These are phyloP conservation scores for Bombus confusus DNA, from an alignment of 1,140 invertebrate species.

Conservation along the genomic window DNA sequence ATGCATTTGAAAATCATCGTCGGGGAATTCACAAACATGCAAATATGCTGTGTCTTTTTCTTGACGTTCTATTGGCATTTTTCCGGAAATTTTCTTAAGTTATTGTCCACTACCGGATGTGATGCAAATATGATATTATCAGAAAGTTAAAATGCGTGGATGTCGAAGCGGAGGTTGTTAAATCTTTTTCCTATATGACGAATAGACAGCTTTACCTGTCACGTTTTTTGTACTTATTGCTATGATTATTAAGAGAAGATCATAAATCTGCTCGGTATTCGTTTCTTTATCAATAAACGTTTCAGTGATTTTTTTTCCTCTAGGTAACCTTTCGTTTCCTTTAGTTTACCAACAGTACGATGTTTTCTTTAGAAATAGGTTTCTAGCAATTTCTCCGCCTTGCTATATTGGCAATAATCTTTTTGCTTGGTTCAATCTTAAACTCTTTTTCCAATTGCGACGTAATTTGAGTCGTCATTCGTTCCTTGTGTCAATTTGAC, in stretches of 20 bases:
- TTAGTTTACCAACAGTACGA: too few species aligned
- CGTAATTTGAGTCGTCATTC: too few species aligned
- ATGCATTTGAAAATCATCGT: background rate
- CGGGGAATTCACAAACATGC: constrained; percentile 23
- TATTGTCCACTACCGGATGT: too few species aligned
- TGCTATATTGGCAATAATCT: too few species aligned
- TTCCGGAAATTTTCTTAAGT: background rate
- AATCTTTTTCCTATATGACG: background rate
- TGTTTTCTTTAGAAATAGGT: too few species aligned
- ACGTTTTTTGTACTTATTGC: background rate
- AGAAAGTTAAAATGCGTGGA: background rate
- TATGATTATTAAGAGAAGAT: background rate
- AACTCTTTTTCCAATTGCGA: too few species aligned
- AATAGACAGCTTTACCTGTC: background rate
- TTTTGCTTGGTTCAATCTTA: too few species aligned
- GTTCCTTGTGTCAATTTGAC: too few species aligned
- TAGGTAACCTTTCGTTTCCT: too few species aligned
- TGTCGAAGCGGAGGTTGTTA: background rate
- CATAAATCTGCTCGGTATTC: background rate
- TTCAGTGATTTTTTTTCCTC: too few species aligned
- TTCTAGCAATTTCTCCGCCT: too few species aligned
- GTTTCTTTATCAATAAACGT: too few species aligned
- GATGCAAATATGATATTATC: background rate
- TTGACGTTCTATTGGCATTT: background rate
- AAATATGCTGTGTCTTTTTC: background rate